A percentile compares a stretch with the other conserved stretches of the same genome.
Conservation (phyloP, 2,797 vertebrate species). For the Pterois miles region DNA sequence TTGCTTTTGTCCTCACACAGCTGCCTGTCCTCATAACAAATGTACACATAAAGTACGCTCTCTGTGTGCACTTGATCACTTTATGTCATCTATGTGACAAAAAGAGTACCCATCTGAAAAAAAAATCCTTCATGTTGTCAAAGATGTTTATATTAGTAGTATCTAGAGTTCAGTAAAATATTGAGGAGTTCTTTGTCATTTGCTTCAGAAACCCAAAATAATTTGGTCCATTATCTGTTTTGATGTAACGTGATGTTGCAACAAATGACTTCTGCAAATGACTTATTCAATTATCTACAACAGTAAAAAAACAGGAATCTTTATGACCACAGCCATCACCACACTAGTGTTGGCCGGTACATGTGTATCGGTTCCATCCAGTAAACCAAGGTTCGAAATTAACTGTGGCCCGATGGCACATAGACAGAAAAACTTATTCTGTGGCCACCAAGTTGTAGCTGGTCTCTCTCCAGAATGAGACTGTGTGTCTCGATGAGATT, state of each 20-base stretch:
- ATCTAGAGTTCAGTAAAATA: not conserved
- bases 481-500: no score
- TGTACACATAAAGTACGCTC: conserved; percentile 17
- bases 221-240: not conserved
- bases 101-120: not conserved
- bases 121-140: not conserved
- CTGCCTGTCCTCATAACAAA: conserved; percentile 50
- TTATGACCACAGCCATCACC: not conserved
- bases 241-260: not conserved
- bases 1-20: conserved; percentile 51
- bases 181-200: not conserved
- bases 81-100: conserved; percentile 14
- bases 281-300: not conserved
- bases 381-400: not conserved
- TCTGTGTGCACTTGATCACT: conserved; percentile 22
- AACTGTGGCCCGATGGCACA: no score
- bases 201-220: not conserved
- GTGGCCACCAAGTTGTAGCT: no score
- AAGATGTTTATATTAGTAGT: not conserved
- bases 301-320: not conserved
- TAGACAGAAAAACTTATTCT: no score
- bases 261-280: not conserved
- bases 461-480: no score
- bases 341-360: no score
- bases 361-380: no score